Percentiles rank a stretch among this genome's conserved stretches.
Conservation (phyloP, 2,113 vertebrate species). For the Eulemur macaco region DNA sequence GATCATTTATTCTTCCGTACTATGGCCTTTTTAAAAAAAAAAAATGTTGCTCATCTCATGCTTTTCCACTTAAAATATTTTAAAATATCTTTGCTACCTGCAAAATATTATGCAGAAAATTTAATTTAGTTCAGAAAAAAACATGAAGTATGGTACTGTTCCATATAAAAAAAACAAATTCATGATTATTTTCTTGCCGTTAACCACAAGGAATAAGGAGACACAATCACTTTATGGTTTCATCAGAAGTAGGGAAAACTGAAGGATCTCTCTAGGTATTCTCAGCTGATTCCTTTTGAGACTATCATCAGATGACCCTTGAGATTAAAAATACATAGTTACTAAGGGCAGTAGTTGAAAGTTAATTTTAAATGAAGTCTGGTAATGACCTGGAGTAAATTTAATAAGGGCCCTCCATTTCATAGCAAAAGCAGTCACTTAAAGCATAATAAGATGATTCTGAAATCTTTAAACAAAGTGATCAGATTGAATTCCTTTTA, state of each 20-base stretch:
- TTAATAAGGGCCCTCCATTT: slow-evolving; percentile 63
- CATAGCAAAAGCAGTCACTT: slow-evolving; percentile 69
- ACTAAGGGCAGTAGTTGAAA: slow-evolving; percentile 59
- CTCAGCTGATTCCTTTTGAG: slow-evolving; percentile 37
- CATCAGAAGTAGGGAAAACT: neutral
- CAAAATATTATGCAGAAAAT: neutral
- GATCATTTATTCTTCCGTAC: neutral
- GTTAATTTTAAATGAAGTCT: slow-evolving; percentile 77
- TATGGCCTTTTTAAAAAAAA: neutral
- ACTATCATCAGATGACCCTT: slow-evolving; percentile 22
- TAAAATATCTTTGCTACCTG: neutral
- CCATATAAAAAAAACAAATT: neutral
- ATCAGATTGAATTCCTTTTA: slow-evolving; percentile 62
- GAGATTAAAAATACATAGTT: slow-evolving; percentile 67
- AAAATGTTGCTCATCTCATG: neutral
- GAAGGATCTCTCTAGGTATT: neutral
- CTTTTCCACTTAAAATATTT: slow-evolving; percentile 8
- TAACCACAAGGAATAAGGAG: neutral
- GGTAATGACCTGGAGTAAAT: slow-evolving; percentile 65
- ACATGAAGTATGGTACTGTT: neutral
- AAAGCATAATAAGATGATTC: slow-evolving; percentile 67
- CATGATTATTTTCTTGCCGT: neutral
- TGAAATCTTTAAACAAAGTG: slow-evolving; percentile 75
- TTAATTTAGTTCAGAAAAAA: neutral
- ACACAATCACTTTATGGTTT: neutral